Percentiles rank a stretch among this genome's conserved stretches.
These are phyloP conservation scores for Steinernema carpocapsae DNA, from an alignment of 2,888 invertebrate genomes.

Conservation along the genomic window DNA sequence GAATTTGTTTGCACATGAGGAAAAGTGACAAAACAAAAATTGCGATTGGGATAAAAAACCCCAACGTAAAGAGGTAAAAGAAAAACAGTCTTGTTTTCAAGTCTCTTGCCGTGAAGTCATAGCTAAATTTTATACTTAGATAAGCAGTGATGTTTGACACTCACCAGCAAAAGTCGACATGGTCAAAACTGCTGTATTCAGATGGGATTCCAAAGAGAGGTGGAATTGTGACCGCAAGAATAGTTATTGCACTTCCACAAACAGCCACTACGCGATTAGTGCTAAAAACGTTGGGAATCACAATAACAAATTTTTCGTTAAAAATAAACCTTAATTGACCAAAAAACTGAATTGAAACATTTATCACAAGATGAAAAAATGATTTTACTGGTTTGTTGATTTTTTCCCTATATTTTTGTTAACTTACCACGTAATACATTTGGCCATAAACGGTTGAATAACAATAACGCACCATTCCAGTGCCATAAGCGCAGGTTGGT, in stretches of 20 bases:
- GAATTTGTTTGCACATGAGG: neutral
- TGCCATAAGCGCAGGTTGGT: constrained; percentile 19
- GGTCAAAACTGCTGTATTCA: constrained; percentile 4
- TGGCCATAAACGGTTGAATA: constrained; percentile 8
- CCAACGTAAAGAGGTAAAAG: neutral
- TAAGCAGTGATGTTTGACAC: neutral
- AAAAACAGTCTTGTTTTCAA: constrained; percentile 3
- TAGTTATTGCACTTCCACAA: neutral
- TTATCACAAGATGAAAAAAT: too few species aligned
- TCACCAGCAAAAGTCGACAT: constrained; percentile 19
- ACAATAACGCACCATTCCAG: constrained; percentile 18
- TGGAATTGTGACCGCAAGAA: constrained; percentile 9
- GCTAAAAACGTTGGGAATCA: too few species aligned
- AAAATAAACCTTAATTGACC: neutral
- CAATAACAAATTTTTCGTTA: neutral
- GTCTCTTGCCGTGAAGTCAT: neutral
- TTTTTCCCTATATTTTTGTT: neutral
- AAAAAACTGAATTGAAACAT: neutral
- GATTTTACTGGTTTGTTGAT: too few species aligned
- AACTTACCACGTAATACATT: constrained; percentile 1
- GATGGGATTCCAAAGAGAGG: neutral
- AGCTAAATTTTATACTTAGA: neutral
- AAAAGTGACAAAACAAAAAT: neutral
- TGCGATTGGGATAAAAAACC: constrained; percentile 10
- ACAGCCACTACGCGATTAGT: neutral